Percentiles rank a stretch among this genome's conserved stretches.
Evolutionary conservation across 2,888 invertebrate genomes (phyloP).

Genomic region (Coleophora deauratella): DNA sequence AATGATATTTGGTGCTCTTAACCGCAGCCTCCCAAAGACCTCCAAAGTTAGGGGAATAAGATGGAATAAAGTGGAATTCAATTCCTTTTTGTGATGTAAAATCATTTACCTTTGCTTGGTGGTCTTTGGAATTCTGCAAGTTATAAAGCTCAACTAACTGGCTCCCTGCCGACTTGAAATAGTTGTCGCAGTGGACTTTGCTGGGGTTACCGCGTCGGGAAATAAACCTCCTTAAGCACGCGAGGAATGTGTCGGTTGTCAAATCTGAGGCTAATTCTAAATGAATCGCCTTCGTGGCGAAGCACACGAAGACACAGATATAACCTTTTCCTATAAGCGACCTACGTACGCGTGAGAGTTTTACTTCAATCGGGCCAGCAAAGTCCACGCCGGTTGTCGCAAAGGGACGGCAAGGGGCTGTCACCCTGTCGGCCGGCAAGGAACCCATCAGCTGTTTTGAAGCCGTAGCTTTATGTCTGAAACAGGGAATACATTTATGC

Average conservation of each 20-base stretch:
- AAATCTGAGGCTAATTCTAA: conserved; percentile 5
- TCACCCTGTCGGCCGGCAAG: background rate
- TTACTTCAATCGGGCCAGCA: conserved; percentile 1
- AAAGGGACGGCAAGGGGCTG: conserved; percentile 1
- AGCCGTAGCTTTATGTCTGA: no score
- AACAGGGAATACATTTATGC: no score
- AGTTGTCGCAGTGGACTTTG: conserved; percentile 1
- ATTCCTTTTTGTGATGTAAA: background rate
- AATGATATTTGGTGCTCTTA: no score
- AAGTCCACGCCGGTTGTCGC: conserved; percentile 2
- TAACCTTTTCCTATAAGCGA: conserved; percentile 1
- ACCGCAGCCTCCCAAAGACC: no score
- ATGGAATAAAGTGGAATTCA: no score
- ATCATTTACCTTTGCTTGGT: background rate
- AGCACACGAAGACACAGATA: conserved; percentile 2
- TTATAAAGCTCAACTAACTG: conserved; percentile 3
- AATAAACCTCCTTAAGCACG: background rate
- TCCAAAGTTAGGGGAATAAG: no score
- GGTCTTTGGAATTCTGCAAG: background rate
- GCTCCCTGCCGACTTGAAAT: background rate
- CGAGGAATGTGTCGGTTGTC: conserved; percentile 3
- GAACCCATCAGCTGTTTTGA: no score
- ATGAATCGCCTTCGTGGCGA: conserved; percentile 3
- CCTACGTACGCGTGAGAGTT: background rate
- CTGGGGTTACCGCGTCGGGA: conserved; percentile 1